A percentile compares a stretch with the other conserved stretches of the same genome.
Conservation (phyloP, 2,888 invertebrate genomes). For the Melanostoma scalare region DNA sequence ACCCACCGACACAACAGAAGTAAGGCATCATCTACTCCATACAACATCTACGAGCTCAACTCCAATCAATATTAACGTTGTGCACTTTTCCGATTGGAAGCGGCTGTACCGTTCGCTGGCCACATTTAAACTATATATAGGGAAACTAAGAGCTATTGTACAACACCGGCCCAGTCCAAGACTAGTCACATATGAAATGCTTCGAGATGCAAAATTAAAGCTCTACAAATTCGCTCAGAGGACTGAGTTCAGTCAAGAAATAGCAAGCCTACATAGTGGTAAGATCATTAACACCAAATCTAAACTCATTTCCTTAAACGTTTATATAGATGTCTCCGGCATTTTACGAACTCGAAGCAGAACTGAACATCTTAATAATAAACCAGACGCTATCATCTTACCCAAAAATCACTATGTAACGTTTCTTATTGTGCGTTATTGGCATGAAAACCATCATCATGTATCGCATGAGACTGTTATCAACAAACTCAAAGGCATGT, state of each 20-base stretch:
- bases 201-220: too few relatives aligned
- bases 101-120: too few relatives aligned
- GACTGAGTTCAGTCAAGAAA: constrained; percentile 47
- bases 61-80: too few relatives aligned
- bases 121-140: too few relatives aligned
- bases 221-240: constrained; percentile 10
- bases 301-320: constrained; percentile 53
- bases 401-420: constrained; percentile 44
- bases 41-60: too few relatives aligned
- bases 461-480: constrained; percentile 58
- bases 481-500: constrained; percentile 56
- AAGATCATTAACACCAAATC: constrained; percentile 33
- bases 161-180: too few relatives aligned
- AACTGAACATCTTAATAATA: constrained; percentile 37
- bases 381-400: constrained; percentile 33
- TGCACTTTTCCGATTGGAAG: too few relatives aligned
- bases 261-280: constrained; percentile 28
- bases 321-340: constrained; percentile 41
- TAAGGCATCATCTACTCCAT: too few relatives aligned
- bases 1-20: too few relatives aligned
- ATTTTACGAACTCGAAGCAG: constrained; percentile 42
- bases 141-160: too few relatives aligned
- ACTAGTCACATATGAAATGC: too few relatives aligned
- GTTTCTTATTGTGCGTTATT: constrained; percentile 47
- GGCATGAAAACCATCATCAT: constrained; percentile 62